Base-by-base conservation (phyloP, 2,113 vertebrate genomes). In the Hydrochoerus hydrochaeris region DNA sequence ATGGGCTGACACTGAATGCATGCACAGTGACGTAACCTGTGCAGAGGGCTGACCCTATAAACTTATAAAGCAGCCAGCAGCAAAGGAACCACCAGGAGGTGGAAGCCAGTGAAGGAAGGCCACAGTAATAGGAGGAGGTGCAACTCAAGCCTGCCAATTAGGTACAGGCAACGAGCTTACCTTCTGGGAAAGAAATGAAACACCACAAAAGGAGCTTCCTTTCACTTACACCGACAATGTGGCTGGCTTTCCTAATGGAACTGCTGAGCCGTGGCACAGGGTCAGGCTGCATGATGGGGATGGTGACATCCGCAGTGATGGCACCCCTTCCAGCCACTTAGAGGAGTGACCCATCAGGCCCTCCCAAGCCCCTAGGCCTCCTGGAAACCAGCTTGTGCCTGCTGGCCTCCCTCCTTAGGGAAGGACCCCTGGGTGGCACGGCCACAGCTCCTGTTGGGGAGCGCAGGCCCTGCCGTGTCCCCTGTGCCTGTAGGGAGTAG, bases 61-160 rank as follows among this genome's bases (percentile, higher is more conserved):
- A 57, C 26, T 28, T 19, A 60, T 32, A 5, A 9, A 20, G 14
- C 11, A n/a, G 32, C 35, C 1, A 10, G 13, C 3, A 52, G 30
- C 5, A 69, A 32, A 65, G 75, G 52, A 10, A 60, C 52, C 3
- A 3, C 7, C 0, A 1, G 46, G 49, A 0, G 3, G 28, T 6
- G 2, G 32, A n/a, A 20, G 41, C 16, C 9, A 4, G n/a, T 5
- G 16, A 11, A 2, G 22, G 44, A 26, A 16, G 46, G 52, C 11
- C 13, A n/a, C 35, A 65, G 57, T 58, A 11, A 0, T 2, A 54
- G 7, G 19, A 54, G 32, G 13, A 10, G 14, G 14, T 35, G 32
- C 63, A 69, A 49, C 0, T 44, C 38, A 13, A 28, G 52, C 3
- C 8, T 10, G 32, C 38, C 17, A 7, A 4, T 49, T 1, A 14